phyloP scores from a whole-genome alignment of 2,888 invertebrate genomes.

The Synergus japonicus region DNA sequence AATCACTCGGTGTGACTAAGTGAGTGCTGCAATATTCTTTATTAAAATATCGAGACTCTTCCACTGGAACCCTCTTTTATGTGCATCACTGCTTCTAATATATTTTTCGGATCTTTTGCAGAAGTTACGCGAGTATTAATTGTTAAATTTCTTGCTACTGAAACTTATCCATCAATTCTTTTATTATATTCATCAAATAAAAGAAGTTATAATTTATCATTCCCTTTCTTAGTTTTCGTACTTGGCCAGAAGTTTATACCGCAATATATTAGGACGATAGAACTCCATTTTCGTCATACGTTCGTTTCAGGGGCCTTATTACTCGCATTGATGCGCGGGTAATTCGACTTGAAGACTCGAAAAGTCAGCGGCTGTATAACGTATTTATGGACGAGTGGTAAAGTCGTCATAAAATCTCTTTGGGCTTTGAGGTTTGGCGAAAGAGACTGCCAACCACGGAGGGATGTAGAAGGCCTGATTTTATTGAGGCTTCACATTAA shows the following conservation, averaged over 20 bases:
- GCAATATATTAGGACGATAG: constrained; percentile 31
- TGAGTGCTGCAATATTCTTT: constrained; percentile 73
- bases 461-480: constrained; percentile 51
- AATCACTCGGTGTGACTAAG: constrained; percentile 72
- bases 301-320: constrained; percentile 33
- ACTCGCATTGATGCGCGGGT: constrained; percentile 38
- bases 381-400: constrained; percentile 47
- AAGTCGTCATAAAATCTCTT: constrained; percentile 54
- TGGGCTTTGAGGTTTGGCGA: constrained; percentile 52
- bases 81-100: constrained; percentile 13
- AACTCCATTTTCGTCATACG: constrained; percentile 34
- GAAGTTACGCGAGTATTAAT: background rate
- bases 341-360: constrained; percentile 40
- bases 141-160: background rate
- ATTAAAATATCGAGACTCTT: constrained; percentile 69
- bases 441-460: constrained; percentile 43
- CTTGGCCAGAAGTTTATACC: constrained; percentile 16
- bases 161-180: background rate
- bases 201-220: background rate
- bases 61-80: constrained; percentile 32
- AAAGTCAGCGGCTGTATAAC: constrained; percentile 41
- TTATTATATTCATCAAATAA: background rate
- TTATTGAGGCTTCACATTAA: constrained; percentile 61
- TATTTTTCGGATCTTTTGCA: constrained; percentile 9
- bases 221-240: background rate